Conservation (phyloP, 2,888 invertebrate genomes). For the Exephanes ischioxanthus region DNA sequence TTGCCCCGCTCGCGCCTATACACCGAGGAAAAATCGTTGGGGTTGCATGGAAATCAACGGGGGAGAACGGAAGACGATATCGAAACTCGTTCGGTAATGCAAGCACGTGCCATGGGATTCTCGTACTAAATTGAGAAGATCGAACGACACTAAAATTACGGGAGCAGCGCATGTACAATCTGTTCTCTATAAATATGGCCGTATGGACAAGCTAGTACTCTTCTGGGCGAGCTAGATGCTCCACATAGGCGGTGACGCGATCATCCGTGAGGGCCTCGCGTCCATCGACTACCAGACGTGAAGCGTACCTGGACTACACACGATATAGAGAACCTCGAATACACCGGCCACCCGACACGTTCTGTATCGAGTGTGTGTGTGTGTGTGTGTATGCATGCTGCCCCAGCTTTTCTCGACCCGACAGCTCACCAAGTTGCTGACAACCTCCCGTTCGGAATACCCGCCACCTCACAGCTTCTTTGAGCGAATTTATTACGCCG, state of each 20-base stretch:
- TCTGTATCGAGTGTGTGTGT: not conserved
- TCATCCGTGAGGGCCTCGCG: slow-evolving; percentile 79
- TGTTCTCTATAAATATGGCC: slow-evolving; percentile 60
- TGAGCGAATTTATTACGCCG: slow-evolving; percentile 76
- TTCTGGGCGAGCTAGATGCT: slow-evolving; percentile 71
- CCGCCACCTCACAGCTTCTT: slow-evolving; percentile 67
- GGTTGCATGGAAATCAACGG: not conserved
- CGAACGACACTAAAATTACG: slow-evolving; percentile 12
- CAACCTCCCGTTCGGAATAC: slow-evolving; percentile 4
- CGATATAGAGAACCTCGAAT: slow-evolving; percentile 10
- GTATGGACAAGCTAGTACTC: slow-evolving; percentile 26
- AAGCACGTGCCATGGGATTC: not conserved
- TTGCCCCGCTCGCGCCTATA: no score
- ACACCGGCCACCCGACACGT: not conserved
- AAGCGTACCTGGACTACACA: not conserved
- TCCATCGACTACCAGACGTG: slow-evolving; percentile 57
- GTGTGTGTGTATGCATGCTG: not conserved
- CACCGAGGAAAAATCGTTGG: not conserved
- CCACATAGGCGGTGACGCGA: slow-evolving; percentile 80
- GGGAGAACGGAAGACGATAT: not conserved
- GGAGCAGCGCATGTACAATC: not conserved
- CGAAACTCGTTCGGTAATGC: not conserved
- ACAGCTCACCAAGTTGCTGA: slow-evolving; percentile 13
- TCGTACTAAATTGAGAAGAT: not conserved
- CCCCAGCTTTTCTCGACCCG: slow-evolving; percentile 3